Percentiles rank a stretch among this genome's conserved stretches.
These are phyloP conservation scores for Salvelinus namaycush DNA, from an alignment of 2,113 vertebrate genomes.

Conservation along the genomic window DNA sequence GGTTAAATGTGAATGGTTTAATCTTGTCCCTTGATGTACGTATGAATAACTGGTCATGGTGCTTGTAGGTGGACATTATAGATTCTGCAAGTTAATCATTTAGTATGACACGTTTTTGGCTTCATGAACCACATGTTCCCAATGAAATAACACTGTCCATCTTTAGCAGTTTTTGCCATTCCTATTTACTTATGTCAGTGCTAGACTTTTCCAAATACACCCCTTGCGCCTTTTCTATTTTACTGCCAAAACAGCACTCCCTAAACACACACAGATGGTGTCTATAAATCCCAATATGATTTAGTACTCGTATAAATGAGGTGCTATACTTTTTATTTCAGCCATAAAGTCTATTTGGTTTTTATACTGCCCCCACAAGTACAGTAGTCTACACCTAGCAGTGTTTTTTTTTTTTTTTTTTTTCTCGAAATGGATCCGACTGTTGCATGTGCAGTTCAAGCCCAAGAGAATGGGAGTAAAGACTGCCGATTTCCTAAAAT, in stretches of 20 bases:
- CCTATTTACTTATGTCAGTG: too few relatives aligned
- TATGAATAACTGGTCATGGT: too few relatives aligned
- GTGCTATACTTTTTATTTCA: neutral
- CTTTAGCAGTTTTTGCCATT: neutral
- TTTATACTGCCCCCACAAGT: neutral
- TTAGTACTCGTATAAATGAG: neutral
- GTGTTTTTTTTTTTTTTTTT: neutral
- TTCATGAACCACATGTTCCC: too few relatives aligned
- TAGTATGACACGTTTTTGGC: too few relatives aligned
- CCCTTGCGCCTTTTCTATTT: constrained; percentile 14
- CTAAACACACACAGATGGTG: constrained; percentile 26
- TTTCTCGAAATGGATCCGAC: neutral
- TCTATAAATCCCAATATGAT: neutral
- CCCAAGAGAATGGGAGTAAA: neutral
- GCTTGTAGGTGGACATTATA: too few relatives aligned
- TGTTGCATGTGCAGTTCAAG: neutral
- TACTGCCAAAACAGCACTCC: constrained; percentile 39
- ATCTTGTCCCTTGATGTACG: too few relatives aligned
- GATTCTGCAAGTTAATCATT: too few relatives aligned
- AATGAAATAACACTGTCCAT: too few relatives aligned
- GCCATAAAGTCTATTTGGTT: neutral
- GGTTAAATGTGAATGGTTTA: too few relatives aligned
- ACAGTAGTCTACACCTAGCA: neutral
- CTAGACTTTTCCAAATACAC: neutral
- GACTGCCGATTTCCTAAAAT: too few relatives aligned